Base-by-base conservation (phyloP, 37 sponge, comb jelly and placozoan genomes). In the Theonella swinhoei region DNA sequence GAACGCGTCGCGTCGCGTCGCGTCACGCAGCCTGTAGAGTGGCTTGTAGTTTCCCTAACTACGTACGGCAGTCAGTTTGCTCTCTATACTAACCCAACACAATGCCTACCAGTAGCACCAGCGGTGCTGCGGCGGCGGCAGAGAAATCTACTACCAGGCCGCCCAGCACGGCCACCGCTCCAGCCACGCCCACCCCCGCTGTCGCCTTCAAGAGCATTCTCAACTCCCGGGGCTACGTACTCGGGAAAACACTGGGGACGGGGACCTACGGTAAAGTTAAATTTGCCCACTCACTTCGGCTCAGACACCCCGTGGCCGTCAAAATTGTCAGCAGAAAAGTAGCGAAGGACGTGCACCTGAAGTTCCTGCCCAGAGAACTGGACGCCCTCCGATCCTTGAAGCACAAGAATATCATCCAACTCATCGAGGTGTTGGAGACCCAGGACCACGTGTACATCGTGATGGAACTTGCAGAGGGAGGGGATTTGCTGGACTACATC, bases 261-360 rank as follows among this genome's bases (percentile, higher is more conserved):
- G 98, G 98, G 23, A 92, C 95, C 24, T 98, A 98, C 79, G 98
- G 88, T 63, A 98, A 98, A 84, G 98, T 98, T 64, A 93, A 93
- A 60, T 68, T 61, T 11, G 91, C 93, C 35, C 88, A 87, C 35
- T 35, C 87, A 40, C 22, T 84, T 60, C 43, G 72, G 35, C 67
- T 88, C 77, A 85, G 86, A 62, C 75, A 63, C 31, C 84, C 82
- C 68, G 95, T 98, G 28, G 98, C 98, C 19, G 75, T 98, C 28
- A 98, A 98, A 70, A 93, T 98, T 0, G 81, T 98, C 37, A 75
- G 89, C 71, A 91, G 83, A 80, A 90, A 80, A 66, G 80, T 74
- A 41, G 93, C 98, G 38, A 88, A 93, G 38, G 95, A 98, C 33
- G 75, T 95, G 69, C 72, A 94, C 54, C 32, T 71, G 0, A 92